Base-by-base conservation (phyloP, 2,888 invertebrate species). In the Julus scandinavius region DNA sequence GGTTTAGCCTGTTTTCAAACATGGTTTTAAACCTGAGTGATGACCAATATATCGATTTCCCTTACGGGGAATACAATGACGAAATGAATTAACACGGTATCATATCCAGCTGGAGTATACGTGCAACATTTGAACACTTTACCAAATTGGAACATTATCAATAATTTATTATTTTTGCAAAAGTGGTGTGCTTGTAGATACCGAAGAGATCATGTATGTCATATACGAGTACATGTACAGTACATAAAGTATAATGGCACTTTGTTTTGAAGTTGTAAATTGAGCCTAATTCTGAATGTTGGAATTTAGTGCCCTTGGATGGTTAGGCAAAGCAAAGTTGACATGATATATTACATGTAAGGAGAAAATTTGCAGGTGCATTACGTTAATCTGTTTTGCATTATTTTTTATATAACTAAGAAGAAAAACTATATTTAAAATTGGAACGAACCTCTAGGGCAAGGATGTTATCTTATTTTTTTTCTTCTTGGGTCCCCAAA, bases 81-180 rank as follows among this genome's bases (percentile, higher is more conserved):
- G 5, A 80, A 80, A 80, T 38, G 80, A 40, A 80, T 40, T 40
- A 80, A 40, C 80, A 80, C 38, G 15, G 9, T 38, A 80, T 9
- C 20, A 1, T 29, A 38, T 7, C 80, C 80, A 80, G 80, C 80
- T 80, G 38, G n/a, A n/a, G 7, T 13, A 2, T 38, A 38, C 38
- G 7, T 38, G 38, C 80, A 15, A 38, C 38, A 80, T 13, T 80
- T 80, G 80, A 80, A 20, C 80, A 80, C 80, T 80, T 80, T 80
- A 80, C 11, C 13, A 80, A 80, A 80, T 80, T 80, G 80, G 80
- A 13, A 80, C 80, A 29, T 80, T 80, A 80, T 80, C 13, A 54
- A 17, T 54, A 40, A 80, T 80, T 40, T 80, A 38, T 29, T 38
- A 80, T 80, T 80, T 13, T 13, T 38, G 80, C 38, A 15, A 40